Evolutionary conservation across 2,113 vertebrate species (phyloP).

Genomic region (Arizona elegans): DNA sequence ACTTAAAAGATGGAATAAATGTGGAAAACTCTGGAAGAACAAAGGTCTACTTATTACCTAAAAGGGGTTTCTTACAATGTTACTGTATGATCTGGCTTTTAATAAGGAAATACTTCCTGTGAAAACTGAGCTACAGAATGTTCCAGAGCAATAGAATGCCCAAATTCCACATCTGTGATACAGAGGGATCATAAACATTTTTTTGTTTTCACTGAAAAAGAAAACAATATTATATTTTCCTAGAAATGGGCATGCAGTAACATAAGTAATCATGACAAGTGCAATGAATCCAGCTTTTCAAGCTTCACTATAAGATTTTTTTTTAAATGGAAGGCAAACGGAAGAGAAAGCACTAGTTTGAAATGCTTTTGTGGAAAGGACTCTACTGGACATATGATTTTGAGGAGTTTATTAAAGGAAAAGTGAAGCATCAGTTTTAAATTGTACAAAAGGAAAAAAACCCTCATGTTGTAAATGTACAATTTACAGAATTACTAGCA

Average conservation of each 20-base stretch:
- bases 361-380: slow-evolving; percentile 65
- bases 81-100: not conserved
- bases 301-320: not conserved
- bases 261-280: not conserved
- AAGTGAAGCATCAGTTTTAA: slow-evolving; percentile 91
- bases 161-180: not conserved
- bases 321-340: slow-evolving; percentile 48
- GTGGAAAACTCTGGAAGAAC: not conserved
- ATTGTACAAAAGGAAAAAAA: slow-evolving; percentile 94
- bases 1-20: not conserved
- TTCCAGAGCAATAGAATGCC: not conserved
- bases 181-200: not conserved
- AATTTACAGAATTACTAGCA: slow-evolving; percentile 90
- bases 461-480: slow-evolving; percentile 87
- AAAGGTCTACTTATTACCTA: not conserved
- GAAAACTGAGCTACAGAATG: not conserved
- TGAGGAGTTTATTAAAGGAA: slow-evolving; percentile 92
- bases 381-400: slow-evolving; percentile 76
- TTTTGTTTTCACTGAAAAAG: not conserved
- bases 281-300: not conserved
- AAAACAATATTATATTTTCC: not conserved
- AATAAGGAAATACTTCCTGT: not conserved
- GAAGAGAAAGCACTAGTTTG: slow-evolving; percentile 69
- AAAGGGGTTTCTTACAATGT: not conserved
- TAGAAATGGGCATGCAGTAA: slow-evolving; percentile 4